These are phyloP conservation scores for Perognathus longimembris DNA, from an alignment of 2,113 vertebrate species.

Conservation along the genomic window DNA sequence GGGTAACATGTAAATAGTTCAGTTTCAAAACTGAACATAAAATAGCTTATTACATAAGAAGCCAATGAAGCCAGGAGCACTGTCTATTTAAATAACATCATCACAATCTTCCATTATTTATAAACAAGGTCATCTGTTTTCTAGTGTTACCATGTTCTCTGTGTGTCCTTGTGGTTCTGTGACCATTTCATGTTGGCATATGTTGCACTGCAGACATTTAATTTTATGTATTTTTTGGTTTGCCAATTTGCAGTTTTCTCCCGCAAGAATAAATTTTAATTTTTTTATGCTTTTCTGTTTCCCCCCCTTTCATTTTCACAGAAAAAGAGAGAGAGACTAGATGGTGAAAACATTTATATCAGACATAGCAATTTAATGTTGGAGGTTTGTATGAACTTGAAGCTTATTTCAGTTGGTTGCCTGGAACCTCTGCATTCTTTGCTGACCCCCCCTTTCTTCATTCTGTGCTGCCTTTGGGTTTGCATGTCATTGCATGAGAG, in stretches of 20 bases:
- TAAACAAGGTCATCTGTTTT: conserved; percentile 60
- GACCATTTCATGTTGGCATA: conserved; percentile 77
- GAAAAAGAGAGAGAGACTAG: conserved; percentile 99
- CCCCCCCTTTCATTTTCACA: conserved; percentile 93
- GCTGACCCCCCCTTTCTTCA: conserved; percentile 77
- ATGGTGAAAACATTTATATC: conserved; percentile 99
- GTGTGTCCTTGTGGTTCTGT: conserved; percentile 79
- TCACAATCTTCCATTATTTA: conserved; percentile 76
- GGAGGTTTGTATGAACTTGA: conserved; percentile 98
- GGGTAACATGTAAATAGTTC: conserved; percentile 45
- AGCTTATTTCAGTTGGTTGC: conserved; percentile 88
- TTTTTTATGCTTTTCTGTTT: conserved; percentile 89
- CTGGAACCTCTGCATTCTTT: conserved; percentile 83
- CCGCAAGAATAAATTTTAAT: conserved; percentile 89
- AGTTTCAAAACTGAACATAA: conserved; percentile 48
- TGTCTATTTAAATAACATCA: conserved; percentile 87
- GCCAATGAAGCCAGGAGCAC: conserved; percentile 73
- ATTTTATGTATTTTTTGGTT: conserved; percentile 85
- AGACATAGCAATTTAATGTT: conserved; percentile 99
- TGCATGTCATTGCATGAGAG: conserved; percentile 87
- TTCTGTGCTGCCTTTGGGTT: conserved; percentile 84
- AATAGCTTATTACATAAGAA: conserved; percentile 50
- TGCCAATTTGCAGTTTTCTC: conserved; percentile 84
- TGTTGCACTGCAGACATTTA: conserved; percentile 81
- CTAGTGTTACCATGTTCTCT: conserved; percentile 60